Conservation (phyloP, 2,888 invertebrate genomes). For the Drosophila prostipennis region DNA sequence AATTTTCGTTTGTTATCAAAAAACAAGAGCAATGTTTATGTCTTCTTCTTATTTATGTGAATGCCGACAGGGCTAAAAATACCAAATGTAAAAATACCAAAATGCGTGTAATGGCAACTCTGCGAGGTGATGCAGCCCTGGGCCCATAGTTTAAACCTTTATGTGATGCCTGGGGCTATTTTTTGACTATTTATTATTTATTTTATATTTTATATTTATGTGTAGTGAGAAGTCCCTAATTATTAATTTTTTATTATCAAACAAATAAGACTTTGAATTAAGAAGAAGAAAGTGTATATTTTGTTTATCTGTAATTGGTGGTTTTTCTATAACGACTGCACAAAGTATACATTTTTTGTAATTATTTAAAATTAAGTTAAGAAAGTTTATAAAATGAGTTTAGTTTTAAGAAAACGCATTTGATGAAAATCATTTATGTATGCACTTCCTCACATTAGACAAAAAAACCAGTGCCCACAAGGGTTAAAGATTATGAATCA, state of each 20-base stretch:
- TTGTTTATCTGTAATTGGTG: too few relatives aligned
- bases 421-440: too few relatives aligned
- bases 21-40: constrained; percentile 49
- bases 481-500: constrained; percentile 68
- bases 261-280: too few relatives aligned
- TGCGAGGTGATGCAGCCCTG: constrained; percentile 19
- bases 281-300: too few relatives aligned
- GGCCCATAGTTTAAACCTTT: constrained; percentile 18
- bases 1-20: constrained; percentile 17
- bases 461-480: constrained; percentile 15
- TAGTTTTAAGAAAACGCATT: too few relatives aligned
- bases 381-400: too few relatives aligned
- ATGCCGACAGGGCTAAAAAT: constrained; percentile 28
- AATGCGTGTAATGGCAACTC: constrained; percentile 9
- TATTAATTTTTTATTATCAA: too few relatives aligned
- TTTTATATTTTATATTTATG: too few relatives aligned
- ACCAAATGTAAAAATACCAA: constrained; percentile 7
- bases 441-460: not conserved
- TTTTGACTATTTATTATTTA: not conserved
- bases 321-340: too few relatives aligned
- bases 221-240: too few relatives aligned
- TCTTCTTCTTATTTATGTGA: constrained; percentile 31
- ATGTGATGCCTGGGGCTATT: not conserved
- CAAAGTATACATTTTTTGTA: too few relatives aligned
- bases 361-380: too few relatives aligned